Conservation (phyloP, 2,888 invertebrate species). For the Chelonus formosanus region DNA sequence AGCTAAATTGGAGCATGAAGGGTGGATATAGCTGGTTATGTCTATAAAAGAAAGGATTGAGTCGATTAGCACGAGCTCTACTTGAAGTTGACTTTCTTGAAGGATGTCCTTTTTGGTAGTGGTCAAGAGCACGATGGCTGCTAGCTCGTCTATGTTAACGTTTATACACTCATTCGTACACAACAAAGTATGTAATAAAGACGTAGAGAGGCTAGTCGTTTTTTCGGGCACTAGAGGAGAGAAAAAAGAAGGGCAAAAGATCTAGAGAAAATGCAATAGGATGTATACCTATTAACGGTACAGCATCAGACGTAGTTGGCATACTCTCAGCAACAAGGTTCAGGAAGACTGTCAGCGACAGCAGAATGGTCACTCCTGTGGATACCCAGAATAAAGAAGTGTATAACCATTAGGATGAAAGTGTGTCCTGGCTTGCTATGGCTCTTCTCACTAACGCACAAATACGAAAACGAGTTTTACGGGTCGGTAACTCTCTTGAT, state of each 20-base stretch:
- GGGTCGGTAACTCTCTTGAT: slow-evolving; percentile 17
- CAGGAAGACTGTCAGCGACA: slow-evolving; percentile 97
- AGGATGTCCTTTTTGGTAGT: too few species aligned
- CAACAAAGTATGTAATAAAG: slow-evolving; percentile 16
- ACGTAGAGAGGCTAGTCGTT: background rate
- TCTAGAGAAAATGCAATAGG: slow-evolving; percentile 29
- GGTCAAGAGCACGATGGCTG: too few species aligned
- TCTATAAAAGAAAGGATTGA: too few species aligned
- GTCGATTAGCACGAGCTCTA: too few species aligned
- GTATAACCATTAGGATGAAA: slow-evolving; percentile 29
- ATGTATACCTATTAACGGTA: slow-evolving; percentile 78
- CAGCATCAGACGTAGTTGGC: slow-evolving; percentile 85
- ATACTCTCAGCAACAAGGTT: slow-evolving; percentile 97
- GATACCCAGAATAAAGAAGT: slow-evolving; percentile 57
- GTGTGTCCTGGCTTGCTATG: slow-evolving; percentile 1
- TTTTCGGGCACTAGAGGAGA: slow-evolving; percentile 13
- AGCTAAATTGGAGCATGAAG: too few species aligned
- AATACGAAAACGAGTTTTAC: slow-evolving; percentile 16
- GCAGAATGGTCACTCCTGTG: slow-evolving; percentile 95
- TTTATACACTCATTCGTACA: slow-evolving; percentile 3
- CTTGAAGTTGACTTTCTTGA: too few species aligned
- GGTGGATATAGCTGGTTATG: too few species aligned
- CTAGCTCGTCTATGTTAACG: slow-evolving; percentile 2
- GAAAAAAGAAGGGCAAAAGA: slow-evolving; percentile 10
- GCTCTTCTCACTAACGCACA: slow-evolving; percentile 14